phyloP scores from a whole-genome alignment of 2,113 vertebrate species.

The Lota lota region DNA sequence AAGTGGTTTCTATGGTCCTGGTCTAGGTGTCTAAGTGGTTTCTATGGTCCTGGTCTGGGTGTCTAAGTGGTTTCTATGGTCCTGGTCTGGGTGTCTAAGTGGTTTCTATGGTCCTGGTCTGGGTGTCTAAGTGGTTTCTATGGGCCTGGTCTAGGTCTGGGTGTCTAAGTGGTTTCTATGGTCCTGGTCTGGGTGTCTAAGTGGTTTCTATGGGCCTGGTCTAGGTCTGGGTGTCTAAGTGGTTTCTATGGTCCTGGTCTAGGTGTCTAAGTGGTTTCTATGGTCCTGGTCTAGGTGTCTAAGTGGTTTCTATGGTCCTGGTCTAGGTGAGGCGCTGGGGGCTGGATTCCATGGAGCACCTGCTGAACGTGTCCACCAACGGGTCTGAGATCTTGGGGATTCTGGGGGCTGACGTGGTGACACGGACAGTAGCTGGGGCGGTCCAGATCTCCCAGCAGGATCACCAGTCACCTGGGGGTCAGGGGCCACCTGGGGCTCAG shows the following conservation, averaged over 20 bases:
- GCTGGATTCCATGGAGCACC: slow-evolving; percentile 63
- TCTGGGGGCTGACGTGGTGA: slow-evolving; percentile 49
- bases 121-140: neutral
- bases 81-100: slow-evolving; percentile 56
- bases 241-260: neutral
- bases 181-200: neutral
- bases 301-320: neutral
- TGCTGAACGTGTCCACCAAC: slow-evolving; percentile 39
- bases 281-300: neutral
- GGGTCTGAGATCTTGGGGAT: slow-evolving; percentile 48
- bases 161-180: slow-evolving; percentile 34
- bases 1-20: too few species aligned
- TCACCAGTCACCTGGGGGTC: neutral
- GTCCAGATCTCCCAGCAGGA: slow-evolving; percentile 57
- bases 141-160: slow-evolving; percentile 53
- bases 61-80: neutral
- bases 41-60: neutral
- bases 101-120: neutral
- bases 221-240: neutral
- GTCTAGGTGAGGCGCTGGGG: slow-evolving; percentile 72
- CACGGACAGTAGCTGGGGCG: slow-evolving; percentile 43
- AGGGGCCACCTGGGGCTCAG: too few species aligned
- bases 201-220: neutral
- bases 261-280: slow-evolving; percentile 53
- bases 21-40: neutral